These are phyloP conservation scores for Drosophila anceps DNA, from an alignment of 2,888 invertebrate genomes.

Conservation along the genomic window DNA sequence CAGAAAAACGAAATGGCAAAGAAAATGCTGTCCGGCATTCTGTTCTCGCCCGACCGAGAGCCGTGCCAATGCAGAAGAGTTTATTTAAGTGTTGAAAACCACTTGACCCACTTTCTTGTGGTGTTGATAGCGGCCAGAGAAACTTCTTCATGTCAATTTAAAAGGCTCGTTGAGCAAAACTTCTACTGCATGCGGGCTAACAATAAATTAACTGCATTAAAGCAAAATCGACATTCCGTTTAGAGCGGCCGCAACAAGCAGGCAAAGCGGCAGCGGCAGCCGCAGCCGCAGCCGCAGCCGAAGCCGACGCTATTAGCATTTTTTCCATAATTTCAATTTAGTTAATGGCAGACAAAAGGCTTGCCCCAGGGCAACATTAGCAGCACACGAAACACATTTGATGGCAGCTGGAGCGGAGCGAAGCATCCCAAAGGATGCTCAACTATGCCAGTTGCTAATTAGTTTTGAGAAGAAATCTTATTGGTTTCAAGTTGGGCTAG, in stretches of 20 bases:
- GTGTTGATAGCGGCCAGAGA: conserved; percentile 61
- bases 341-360: conserved; percentile 45
- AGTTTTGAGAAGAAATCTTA: conserved; percentile 73
- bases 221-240: neutral
- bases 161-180: conserved; percentile 15
- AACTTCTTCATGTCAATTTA: conserved; percentile 54
- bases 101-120: conserved; percentile 76
- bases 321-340: conserved; percentile 48
- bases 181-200: neutral
- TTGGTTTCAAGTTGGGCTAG: conserved; percentile 53
- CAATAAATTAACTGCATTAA: conserved; percentile 55
- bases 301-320: neutral
- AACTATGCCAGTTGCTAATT: conserved; percentile 66
- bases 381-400: conserved; percentile 32
- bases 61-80: conserved; percentile 29
- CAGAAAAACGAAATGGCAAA: conserved; percentile 57
- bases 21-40: conserved; percentile 41
- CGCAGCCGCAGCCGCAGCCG: neutral
- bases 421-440: conserved; percentile 9
- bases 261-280: neutral
- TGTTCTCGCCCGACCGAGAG: conserved; percentile 7
- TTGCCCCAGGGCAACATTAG: conserved; percentile 27
- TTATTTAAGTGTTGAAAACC: conserved; percentile 77
- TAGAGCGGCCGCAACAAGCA: neutral
- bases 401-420: neutral